Percentiles rank a stretch among this genome's conserved stretches.
phyloP scores from a whole-genome alignment of 2,888 invertebrate species.

The Aromia moschata region DNA sequence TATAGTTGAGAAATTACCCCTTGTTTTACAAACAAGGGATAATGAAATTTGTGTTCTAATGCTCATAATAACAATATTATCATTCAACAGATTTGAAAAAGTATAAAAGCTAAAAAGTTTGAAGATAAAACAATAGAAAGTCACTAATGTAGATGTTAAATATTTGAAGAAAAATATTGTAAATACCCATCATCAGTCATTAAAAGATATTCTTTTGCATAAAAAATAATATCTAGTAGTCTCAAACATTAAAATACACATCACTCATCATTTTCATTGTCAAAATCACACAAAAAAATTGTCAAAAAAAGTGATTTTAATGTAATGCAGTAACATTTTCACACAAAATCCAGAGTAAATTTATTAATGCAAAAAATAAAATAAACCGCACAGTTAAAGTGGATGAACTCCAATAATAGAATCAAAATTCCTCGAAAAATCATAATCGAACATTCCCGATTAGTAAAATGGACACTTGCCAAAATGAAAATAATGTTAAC shows the following conservation, averaged over 20 bases:
- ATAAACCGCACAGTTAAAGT: neutral
- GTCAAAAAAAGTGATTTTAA: slow-evolving; percentile 36
- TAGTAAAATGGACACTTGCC: neutral
- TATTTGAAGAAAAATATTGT: no score
- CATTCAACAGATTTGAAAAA: no score
- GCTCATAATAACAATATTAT: no score
- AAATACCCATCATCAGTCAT: no score
- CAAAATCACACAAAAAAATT: slow-evolving; percentile 29
- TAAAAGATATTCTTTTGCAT: no score
- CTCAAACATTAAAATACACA: slow-evolving; percentile 15
- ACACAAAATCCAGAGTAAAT: slow-evolving; percentile 37
- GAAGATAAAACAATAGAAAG: no score
- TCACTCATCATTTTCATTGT: slow-evolving; percentile 24
- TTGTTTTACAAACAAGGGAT: no score
- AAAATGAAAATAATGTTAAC: neutral
- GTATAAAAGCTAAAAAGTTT: no score
- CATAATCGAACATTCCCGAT: neutral
- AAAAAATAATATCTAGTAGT: slow-evolving; percentile 17
- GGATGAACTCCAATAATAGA: neutral
- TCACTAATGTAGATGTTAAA: no score
- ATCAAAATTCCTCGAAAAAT: neutral
- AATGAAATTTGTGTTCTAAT: no score
- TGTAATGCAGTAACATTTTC: slow-evolving; percentile 27
- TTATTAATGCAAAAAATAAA: slow-evolving; percentile 26
- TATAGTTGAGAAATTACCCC: no score